phyloP scores from a whole-genome alignment of 2,888 invertebrate genomes.

The Cheilosia vernalis region DNA sequence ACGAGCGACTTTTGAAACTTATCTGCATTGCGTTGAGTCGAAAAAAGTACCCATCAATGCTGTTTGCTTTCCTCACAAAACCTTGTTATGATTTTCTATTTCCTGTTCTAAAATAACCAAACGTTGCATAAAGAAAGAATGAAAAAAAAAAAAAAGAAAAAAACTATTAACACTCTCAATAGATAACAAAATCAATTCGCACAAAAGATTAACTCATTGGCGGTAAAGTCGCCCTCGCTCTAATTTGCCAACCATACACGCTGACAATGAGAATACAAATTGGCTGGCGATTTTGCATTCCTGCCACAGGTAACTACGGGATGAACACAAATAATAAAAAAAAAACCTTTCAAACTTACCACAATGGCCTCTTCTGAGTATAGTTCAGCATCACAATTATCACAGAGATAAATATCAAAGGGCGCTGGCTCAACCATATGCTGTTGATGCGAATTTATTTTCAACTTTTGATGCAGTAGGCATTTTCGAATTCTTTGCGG shows the following conservation, averaged over 20 bases:
- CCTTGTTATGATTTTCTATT: background rate
- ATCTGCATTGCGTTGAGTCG: background rate
- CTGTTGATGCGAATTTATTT: conserved; percentile 82
- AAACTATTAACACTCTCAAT: background rate
- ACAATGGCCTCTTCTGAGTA: conserved; percentile 85
- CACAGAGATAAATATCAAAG: conserved; percentile 89
- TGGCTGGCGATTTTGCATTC: background rate
- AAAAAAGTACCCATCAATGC: background rate
- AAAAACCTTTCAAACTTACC: conserved; percentile 80
- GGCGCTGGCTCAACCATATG: conserved; percentile 85
- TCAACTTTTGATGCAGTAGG: conserved; percentile 83
- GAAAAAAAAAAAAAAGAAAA: background rate
- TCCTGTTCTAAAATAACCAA: background rate
- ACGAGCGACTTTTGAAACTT: background rate
- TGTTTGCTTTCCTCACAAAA: background rate
- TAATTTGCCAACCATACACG: background rate
- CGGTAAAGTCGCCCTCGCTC: background rate
- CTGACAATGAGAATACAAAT: background rate
- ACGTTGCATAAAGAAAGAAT: background rate
- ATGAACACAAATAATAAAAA: background rate
- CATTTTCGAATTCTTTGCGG: conserved; percentile 83
- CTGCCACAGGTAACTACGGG: too few species aligned
- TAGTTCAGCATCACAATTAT: conserved; percentile 90
- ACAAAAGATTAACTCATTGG: conserved; percentile 1
- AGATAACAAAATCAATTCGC: conserved; percentile 24